Percentiles rank a stretch among this genome's conserved stretches.
These are phyloP conservation scores for Drosophila subsilvestris DNA, from an alignment of 2,888 invertebrate genomes.

Conservation along the genomic window DNA sequence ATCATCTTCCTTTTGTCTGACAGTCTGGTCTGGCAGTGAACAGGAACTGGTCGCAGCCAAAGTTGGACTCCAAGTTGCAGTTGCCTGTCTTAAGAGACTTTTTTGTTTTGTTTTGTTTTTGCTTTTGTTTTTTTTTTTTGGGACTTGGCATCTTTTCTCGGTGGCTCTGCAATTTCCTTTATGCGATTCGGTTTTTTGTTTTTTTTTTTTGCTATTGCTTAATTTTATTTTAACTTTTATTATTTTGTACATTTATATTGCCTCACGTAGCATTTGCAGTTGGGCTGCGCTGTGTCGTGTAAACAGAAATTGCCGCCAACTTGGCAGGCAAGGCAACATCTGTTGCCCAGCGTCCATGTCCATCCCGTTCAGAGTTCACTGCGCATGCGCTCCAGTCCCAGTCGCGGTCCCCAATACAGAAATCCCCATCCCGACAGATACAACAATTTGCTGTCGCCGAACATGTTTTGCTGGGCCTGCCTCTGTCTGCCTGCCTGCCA, in stretches of 20 bases:
- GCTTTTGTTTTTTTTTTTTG: slow-evolving; percentile 16
- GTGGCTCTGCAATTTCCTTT: slow-evolving; percentile 62
- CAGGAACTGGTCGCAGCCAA: slow-evolving; percentile 68
- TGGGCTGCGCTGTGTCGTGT: slow-evolving; percentile 68
- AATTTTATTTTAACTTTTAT: slow-evolving; percentile 58
- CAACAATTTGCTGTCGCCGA: slow-evolving; percentile 40
- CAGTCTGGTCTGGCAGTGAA: slow-evolving; percentile 62
- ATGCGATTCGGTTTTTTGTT: slow-evolving; percentile 37
- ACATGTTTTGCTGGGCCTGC: slow-evolving; percentile 43
- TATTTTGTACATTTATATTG: slow-evolving; percentile 45
- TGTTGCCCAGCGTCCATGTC: slow-evolving; percentile 53
- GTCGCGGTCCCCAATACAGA: slow-evolving; percentile 3
- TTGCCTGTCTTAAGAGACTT: slow-evolving; percentile 10
- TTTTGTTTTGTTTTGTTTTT: slow-evolving; percentile 14
- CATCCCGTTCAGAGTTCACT: slow-evolving; percentile 29
- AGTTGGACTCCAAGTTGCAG: slow-evolving; percentile 7
- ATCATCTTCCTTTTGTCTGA: slow-evolving; percentile 77
- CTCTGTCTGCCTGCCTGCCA: slow-evolving; percentile 25
- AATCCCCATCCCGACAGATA: slow-evolving; percentile 41
- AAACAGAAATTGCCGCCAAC: slow-evolving; percentile 63
- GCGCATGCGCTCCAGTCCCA: slow-evolving; percentile 11
- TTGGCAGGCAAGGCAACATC: slow-evolving; percentile 59
- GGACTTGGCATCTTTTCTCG: slow-evolving; percentile 36
- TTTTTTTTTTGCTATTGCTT: slow-evolving; percentile 55
- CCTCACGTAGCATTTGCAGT: slow-evolving; percentile 61